Evolutionary conservation across 2,113 vertebrate species (phyloP), one percentile per base, ranked within the genome.

Genomic region (Buteo buteo): DNA sequence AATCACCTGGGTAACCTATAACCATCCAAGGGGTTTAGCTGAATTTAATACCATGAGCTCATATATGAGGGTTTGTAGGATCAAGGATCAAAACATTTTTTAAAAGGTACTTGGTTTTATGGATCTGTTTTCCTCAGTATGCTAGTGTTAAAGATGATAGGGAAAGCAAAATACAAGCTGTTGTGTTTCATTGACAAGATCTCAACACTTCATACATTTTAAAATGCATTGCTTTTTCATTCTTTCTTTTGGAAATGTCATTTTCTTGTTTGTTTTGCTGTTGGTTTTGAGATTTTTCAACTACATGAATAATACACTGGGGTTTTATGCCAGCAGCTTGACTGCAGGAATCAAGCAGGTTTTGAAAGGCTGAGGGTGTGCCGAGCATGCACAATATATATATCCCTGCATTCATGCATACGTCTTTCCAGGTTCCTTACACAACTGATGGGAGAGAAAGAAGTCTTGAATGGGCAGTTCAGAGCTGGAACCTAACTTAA

Each of bases 381-480:
- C 16, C 0, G 0, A 45, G 26, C 13, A 25, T 5, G 55, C 42
- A 38, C 17, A 64, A 13, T 32, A 10, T 29, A 10, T 26, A 32
- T 22, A 15, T 5, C 47, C 54, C 32, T 80, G 13, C 25, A 16
- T 40, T 67, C 34, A 36, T 13, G 7, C 32, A 13, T 34, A 49
- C 1, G 0, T 28, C 47, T 44, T 57, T 72, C 25, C 40, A 79
- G 45, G 52, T n/a, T 78, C 25, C 57, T 34, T 44, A 54, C 16
- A 29, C 20, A 65, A 59, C 10, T 61, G 11, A 52, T 24, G 15
- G 66, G 34, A 61, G 34, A 47, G n/a, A 84, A 79, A 52, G 34
- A 84, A 62, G 47, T 62, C n/a, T 62, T 13, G 16, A 54, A 67
- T 31, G 40, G n/a, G 31, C 19, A 55, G 22, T 80, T 73, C 54